Evolutionary conservation across 2,113 vertebrate genomes (phyloP).

Genomic region (Saguinus midas): DNA sequence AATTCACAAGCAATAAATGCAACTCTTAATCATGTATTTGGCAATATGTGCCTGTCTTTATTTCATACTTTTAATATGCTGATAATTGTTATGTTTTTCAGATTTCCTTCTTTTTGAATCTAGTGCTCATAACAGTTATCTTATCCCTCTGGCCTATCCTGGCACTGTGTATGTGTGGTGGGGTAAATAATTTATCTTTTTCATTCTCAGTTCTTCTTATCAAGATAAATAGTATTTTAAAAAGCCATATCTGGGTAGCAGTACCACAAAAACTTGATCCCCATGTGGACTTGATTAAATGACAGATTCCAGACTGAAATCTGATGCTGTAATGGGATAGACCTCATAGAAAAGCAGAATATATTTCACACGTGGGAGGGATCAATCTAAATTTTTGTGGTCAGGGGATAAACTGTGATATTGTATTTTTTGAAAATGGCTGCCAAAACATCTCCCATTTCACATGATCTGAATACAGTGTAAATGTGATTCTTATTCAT

Average conservation of each 20-base stretch:
- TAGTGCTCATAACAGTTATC: neutral
- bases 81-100: neutral
- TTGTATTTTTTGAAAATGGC: neutral
- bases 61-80: neutral
- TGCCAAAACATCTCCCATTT: neutral
- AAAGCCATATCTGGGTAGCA: neutral
- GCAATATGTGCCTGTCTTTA: neutral
- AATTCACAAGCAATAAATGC: neutral
- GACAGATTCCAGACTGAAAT: neutral
- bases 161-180: neutral
- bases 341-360: neutral
- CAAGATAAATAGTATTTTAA: neutral
- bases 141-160: neutral
- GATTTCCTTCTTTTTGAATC: neutral
- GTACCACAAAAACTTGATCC: neutral
- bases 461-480: neutral
- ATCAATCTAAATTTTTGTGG: neutral
- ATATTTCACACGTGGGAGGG: neutral
- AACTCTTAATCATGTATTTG: neutral
- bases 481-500: neutral
- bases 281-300: neutral
- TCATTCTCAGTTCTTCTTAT: neutral
- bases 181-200: neutral
- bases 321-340: neutral
- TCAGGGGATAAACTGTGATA: neutral